These are phyloP conservation scores for Athalia cordata DNA, from an alignment of 2,888 invertebrate genomes.

Conservation along the genomic window DNA sequence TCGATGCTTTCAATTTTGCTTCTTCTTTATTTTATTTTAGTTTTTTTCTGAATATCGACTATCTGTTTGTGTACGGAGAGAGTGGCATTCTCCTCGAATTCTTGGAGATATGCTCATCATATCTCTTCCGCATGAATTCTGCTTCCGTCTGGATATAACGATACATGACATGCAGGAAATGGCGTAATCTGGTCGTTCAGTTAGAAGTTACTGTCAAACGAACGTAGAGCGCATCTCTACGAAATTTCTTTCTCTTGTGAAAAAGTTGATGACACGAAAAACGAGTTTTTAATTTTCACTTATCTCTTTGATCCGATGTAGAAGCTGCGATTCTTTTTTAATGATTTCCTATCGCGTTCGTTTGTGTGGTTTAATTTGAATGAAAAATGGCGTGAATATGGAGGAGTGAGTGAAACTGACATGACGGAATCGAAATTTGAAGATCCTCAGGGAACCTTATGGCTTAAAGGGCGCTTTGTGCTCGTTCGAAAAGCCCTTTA, in stretches of 20 bases:
- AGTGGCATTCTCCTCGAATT: background rate
- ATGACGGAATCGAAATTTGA: background rate
- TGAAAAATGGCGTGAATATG: background rate
- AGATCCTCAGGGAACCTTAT: background rate
- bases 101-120: background rate
- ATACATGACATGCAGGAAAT: background rate
- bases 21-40: background rate
- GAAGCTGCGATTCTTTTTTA: background rate
- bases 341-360: background rate
- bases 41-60: background rate
- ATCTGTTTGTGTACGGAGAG: background rate
- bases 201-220: background rate
- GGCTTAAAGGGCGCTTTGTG: background rate
- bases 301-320: too few species aligned
- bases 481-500: background rate
- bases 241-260: too few species aligned
- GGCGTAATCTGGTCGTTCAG: background rate
- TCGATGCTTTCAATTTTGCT: background rate
- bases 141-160: constrained; percentile 1
- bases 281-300: too few species aligned
- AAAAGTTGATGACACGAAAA: too few species aligned
- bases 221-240: background rate
- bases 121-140: constrained; percentile 8
- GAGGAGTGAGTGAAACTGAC: background rate
- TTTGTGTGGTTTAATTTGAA: background rate